Evolutionary conservation across 64 coral and sea anemone species (phyloP), one percentile per base, ranked within the genome.

Genomic region (Dendronephthya gigantea): DNA sequence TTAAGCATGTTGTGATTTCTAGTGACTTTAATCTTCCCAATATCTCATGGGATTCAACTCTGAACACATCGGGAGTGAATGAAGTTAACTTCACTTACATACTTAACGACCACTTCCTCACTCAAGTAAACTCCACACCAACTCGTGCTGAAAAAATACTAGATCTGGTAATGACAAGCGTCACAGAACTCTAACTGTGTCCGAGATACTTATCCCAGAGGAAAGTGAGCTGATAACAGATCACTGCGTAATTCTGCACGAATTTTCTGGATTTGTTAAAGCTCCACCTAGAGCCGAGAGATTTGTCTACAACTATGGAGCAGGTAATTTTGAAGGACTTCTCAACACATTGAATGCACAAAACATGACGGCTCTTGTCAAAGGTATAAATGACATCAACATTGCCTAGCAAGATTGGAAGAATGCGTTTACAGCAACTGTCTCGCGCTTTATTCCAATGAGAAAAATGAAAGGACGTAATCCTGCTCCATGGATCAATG

Each of bases 381-480:
- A 84, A 68, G 55, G 72, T 89, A 35, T 70, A 9, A 40, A 32
- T 6, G 88, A 89, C 48, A 56, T 89, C 37, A 68, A 89, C 49
- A 74, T 29, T 39, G 48, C 51, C 40, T 91, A 70, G 49, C 72
- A 83, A 58, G 45, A 68, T 32, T 87, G 90, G 90, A 91, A 91
- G 76, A 50, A 91, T 33, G 47, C 35, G 43, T 91, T 91, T 83
- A 49, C 83, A 40, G 84, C 84, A 81, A 49, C 84, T 14, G 79
- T 91, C 31, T 27, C 13, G 13, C 22, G 83, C n/a, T 59, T 86
- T 65, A 91, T 86, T 40, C 83, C 66, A 85, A 75, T 39, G 41
- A 90, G 85, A 62, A 25, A 68, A 41, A 41, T 90, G 48, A 90
- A 40, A 75, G 89, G 83, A 49, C 58, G 89, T 48, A 90, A 90